Evolutionary conservation across 2,888 invertebrate species (phyloP), one percentile per base, ranked within the genome.

Genomic region (Drosophila merina): DNA sequence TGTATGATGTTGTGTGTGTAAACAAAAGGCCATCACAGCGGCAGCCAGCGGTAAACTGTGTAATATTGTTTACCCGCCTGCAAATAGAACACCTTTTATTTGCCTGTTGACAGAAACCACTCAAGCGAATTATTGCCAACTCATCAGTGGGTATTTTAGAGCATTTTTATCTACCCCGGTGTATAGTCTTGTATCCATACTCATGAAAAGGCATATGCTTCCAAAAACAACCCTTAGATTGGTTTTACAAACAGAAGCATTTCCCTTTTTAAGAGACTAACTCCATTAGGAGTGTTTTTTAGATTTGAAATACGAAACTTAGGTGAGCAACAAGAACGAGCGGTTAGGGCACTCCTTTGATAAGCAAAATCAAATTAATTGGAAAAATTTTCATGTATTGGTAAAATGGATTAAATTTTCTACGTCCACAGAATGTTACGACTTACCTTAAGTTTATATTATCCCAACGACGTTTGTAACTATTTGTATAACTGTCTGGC

Each of bases 71-170:
- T 74, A 54, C 58, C 77, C 75, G 74, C 74, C 83, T 76, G 51
- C 64, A 72, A 76, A 74, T 66, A 68, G 67, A 77, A 82, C 83
- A 86, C 82, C 83, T 80, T 78, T 82, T 85, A 82, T 82, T 82
- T 83, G 80, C 78, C 80, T 86, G 82, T 86, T 82, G 82, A 83
- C 86, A 82, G 86, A 77, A 82, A 74, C 83, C 83, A 86, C 86
- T 82, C 82, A 83, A 75, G 76, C 82, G 83, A 82, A 82, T 82
- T 82, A 82, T 82, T 82, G 80, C 82, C 82, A 82, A 83, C 82
- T 82, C 82, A 82, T 82, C 82, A 82, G 86, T 82, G 83, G 86
- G 86, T 63, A 86, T 85, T 86, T 85, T 74, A 70, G 76, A 72
- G 75, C 30, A 30, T 48, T 58, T 75, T 74, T 85, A 77, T 85